Conservation (phyloP, 2,888 invertebrate genomes). For the Glomeris marginata region DNA sequence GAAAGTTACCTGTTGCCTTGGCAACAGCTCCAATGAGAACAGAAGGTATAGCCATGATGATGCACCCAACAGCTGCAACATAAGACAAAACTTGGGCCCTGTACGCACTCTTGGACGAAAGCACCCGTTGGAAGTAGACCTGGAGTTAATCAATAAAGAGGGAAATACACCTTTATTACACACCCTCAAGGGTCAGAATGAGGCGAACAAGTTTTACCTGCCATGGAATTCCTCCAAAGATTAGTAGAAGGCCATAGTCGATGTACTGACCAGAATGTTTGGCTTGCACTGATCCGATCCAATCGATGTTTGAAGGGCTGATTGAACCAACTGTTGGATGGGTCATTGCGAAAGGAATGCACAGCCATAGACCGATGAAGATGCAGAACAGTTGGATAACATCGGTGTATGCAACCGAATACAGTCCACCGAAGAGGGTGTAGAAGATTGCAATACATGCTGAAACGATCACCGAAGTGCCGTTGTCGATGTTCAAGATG, state of each 20-base stretch:
- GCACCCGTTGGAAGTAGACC: conserved; percentile 95
- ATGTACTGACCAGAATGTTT: conserved; percentile 64
- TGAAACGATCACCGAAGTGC: conserved; percentile 82
- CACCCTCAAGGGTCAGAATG: not conserved
- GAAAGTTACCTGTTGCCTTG: conserved; percentile 65
- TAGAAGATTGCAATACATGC: conserved; percentile 94
- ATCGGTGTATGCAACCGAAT: conserved; percentile 97
- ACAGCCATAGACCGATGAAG: conserved; percentile 95
- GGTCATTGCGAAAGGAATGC: conserved; percentile 88
- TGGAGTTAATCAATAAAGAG: conserved; percentile 26
- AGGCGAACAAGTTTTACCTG: conserved; percentile 45
- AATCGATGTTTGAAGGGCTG: conserved; percentile 62
- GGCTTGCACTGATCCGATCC: conserved; percentile 66
- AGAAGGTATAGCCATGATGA: conserved; percentile 93
- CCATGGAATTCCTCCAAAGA: conserved; percentile 97
- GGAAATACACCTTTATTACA: conserved; percentile 1
- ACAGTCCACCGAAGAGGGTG: conserved; percentile 93
- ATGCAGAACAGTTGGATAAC: conserved; percentile 97
- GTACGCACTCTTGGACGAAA: conserved; percentile 87
- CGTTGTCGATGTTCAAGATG: conserved; percentile 89
- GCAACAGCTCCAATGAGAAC: conserved; percentile 95
- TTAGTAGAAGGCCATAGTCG: conserved; percentile 72
- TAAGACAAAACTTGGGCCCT: conserved; percentile 89
- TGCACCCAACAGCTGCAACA: conserved; percentile 88
- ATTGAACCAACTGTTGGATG: conserved; percentile 68